These are phyloP conservation scores for Araneus ventricosus DNA, from an alignment of 1,140 invertebrate species.

Conservation along the genomic window DNA sequence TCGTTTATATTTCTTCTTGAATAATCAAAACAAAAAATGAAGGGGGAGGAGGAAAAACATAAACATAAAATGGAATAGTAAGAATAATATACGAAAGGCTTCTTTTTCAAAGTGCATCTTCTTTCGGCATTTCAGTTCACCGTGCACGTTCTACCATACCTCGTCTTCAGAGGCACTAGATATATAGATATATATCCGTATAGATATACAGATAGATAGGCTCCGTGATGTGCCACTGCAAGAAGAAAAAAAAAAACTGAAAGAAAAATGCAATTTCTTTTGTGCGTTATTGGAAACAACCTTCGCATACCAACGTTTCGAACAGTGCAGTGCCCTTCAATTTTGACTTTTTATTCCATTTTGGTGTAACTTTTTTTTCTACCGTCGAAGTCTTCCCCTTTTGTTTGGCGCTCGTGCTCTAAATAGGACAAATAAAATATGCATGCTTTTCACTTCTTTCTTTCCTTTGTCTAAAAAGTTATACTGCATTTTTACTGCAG, in stretches of 20 bases:
- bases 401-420: constrained; percentile 31
- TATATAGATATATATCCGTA: neutral
- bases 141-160: neutral
- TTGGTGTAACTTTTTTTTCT: constrained; percentile 1
- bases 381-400: too few relatives aligned
- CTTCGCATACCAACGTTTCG: constrained; percentile 53
- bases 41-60: neutral
- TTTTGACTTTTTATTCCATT: constrained; percentile 51
- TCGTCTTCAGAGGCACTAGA: constrained; percentile 9
- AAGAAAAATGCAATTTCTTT: constrained; percentile 64
- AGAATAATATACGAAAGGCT: neutral
- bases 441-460: neutral
- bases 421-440: constrained; percentile 60
- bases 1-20: constrained; percentile 5
- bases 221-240: neutral
- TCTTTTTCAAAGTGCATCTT: constrained; percentile 56
- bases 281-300: constrained; percentile 66
- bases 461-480: neutral
- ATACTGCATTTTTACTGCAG: neutral
- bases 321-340: neutral
- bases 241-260: neutral
- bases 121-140: constrained; percentile 43
- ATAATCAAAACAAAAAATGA: constrained; percentile 30
- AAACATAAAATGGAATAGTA: neutral
- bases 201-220: constrained; percentile 38